phyloP scores from a whole-genome alignment of 2,113 vertebrate genomes.

The Acrocephalus arundinaceus region DNA sequence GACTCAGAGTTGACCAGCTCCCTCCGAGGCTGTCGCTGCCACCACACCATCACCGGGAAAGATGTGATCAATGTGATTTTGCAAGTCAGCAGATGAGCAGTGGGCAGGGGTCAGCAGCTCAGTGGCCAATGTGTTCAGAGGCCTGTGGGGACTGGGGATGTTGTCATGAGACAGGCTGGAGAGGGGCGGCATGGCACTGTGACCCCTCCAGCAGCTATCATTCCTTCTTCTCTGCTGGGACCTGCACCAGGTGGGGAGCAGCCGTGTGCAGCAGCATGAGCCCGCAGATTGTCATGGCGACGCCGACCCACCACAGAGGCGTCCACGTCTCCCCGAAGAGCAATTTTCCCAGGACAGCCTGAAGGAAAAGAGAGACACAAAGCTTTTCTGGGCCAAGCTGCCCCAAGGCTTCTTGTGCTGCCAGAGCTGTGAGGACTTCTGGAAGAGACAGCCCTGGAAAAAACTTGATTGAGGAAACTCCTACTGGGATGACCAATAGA shows the following conservation, averaged over 20 bases:
- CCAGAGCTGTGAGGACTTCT: not conserved
- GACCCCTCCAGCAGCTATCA: not conserved
- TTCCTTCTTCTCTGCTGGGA: constrained; percentile 55
- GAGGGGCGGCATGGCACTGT: fast-evolving
- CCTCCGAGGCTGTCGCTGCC: not conserved
- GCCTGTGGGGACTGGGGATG: fast-evolving
- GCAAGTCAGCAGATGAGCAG: not conserved
- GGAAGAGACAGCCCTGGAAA: not conserved
- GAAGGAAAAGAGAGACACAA: not conserved
- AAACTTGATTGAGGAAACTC: not conserved
- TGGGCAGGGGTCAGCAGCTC: not conserved
- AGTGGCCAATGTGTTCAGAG: fast-evolving
- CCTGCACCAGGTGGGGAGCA: constrained; percentile 42
- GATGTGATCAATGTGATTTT: fast-evolving
- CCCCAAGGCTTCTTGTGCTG: not conserved
- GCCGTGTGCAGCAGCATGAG: constrained; percentile 84
- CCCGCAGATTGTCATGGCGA: constrained; percentile 83
- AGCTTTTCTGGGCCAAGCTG: not conserved
- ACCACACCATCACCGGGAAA: not conserved
- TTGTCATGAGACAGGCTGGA: fast-evolving
- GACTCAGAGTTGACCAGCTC: not conserved
- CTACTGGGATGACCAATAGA: not conserved
- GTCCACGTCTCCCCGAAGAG: constrained; percentile 87
- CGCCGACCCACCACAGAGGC: constrained; percentile 90
- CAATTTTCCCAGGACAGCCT: constrained; percentile 89